Evolutionary conservation across 2,888 invertebrate species (phyloP).

Genomic region (Pelosia muscerda): DNA sequence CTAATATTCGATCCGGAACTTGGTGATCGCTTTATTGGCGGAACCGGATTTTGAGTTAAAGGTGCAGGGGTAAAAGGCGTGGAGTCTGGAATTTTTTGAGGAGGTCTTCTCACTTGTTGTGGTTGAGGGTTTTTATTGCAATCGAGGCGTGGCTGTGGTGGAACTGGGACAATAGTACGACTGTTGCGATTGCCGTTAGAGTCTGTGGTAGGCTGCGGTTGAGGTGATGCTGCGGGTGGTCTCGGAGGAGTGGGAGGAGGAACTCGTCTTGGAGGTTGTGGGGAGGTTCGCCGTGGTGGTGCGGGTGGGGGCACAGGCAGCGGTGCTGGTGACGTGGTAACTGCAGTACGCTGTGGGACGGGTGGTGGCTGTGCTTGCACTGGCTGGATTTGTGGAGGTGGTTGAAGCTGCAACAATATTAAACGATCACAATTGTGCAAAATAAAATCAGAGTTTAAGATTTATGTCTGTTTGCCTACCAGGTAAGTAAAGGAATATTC

Average conservation of each 20-base stretch:
- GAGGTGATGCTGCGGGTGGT: slow-evolving; percentile 50
- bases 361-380: slow-evolving; percentile 58
- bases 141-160: slow-evolving; percentile 69
- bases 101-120: slow-evolving; percentile 66
- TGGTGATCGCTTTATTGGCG: slow-evolving; percentile 74
- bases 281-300: slow-evolving; percentile 71
- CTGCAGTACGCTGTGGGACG: slow-evolving; percentile 10
- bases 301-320: slow-evolving; percentile 78
- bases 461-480: not conserved
- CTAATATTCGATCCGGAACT: slow-evolving; percentile 82
- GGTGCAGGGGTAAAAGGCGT: slow-evolving; percentile 66
- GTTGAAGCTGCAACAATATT: slow-evolving; percentile 61
- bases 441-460: not conserved
- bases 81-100: slow-evolving; percentile 73
- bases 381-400: slow-evolving; percentile 73
- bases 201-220: slow-evolving; percentile 60
- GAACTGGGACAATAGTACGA: slow-evolving; percentile 56
- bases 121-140: slow-evolving; percentile 79
- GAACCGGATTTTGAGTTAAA: slow-evolving; percentile 57
- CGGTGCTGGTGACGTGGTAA: slow-evolving; percentile 43
- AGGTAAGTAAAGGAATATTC: not conserved
- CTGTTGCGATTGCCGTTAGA: slow-evolving; percentile 74
- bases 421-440: not conserved
- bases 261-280: slow-evolving; percentile 76
- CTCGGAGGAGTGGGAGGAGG: slow-evolving; percentile 80